Conservation (phyloP, 2,888 invertebrate genomes). For the Enchytraeus crypticus region DNA sequence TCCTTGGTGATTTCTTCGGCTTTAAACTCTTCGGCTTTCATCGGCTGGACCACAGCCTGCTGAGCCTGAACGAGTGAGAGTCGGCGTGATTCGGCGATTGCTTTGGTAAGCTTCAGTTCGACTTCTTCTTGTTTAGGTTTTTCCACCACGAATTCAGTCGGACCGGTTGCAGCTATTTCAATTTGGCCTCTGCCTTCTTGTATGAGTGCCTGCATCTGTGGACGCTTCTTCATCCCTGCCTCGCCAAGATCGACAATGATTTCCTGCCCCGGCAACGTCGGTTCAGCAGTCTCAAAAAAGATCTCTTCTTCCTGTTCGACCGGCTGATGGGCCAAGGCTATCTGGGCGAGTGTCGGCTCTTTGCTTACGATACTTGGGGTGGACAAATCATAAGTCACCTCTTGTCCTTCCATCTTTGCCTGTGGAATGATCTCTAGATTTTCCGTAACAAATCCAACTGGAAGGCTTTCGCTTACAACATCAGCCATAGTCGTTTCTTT, state of each 20-base stretch:
- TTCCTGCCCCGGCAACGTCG: constrained; percentile 14
- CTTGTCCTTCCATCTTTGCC: constrained; percentile 8
- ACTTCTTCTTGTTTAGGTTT: constrained; percentile 23
- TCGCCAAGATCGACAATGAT: constrained; percentile 12
- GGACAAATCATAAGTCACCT: constrained; percentile 10
- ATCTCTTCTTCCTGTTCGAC: constrained; percentile 27
- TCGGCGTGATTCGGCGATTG: constrained; percentile 14
- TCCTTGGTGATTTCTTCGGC: constrained; percentile 16
- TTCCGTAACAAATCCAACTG: constrained; percentile 16
- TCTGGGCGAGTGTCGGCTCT: constrained; percentile 11
- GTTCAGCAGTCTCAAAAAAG: constrained; percentile 25
- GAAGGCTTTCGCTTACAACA: constrained; percentile 10
- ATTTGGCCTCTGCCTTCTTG: constrained; percentile 17
- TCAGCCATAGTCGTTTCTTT: constrained; percentile 8
- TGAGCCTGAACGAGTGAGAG: constrained; percentile 18
- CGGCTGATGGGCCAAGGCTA: constrained; percentile 17
- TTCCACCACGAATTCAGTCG: constrained; percentile 17
- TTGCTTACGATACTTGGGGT: constrained; percentile 1
- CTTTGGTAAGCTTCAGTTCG: constrained; percentile 10
- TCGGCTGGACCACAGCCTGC: constrained; percentile 14
- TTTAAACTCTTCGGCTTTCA: constrained; percentile 14
- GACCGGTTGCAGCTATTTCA: constrained; percentile 13
- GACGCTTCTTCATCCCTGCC: constrained; percentile 6
- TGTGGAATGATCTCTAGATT: constrained; percentile 7
- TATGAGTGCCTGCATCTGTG: constrained; percentile 6